phyloP scores from a whole-genome alignment of 1,140 invertebrate species.

The Chironomus striatipennis region DNA sequence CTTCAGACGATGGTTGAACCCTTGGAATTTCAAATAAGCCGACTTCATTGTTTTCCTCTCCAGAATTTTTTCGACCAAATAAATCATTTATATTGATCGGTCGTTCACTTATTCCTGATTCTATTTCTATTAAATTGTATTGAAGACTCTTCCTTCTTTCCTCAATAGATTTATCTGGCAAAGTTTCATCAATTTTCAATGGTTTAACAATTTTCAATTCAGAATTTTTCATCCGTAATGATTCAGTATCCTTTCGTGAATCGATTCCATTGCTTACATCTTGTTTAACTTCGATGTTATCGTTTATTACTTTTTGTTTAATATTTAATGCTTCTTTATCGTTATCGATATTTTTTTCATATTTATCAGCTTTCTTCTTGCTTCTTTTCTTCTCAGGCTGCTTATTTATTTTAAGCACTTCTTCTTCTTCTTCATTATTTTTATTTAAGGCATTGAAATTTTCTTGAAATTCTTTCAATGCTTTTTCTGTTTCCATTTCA shows the following conservation, averaged over 20 bases:
- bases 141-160: not conserved
- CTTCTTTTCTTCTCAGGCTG: not conserved
- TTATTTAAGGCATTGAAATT: not conserved
- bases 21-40: too few relatives aligned
- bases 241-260: too few relatives aligned
- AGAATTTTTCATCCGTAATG: too few relatives aligned
- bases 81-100: constrained; percentile 2
- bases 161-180: not conserved
- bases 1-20: too few relatives aligned
- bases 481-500: not conserved
- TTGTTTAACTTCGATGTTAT: too few relatives aligned
- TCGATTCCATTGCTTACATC: too few relatives aligned
- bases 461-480: constrained; percentile 3
- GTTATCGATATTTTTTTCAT: not conserved
- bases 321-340: not conserved
- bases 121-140: not conserved
- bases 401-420: not conserved
- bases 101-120: not conserved
- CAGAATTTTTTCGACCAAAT: not conserved
- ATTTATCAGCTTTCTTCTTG: not conserved
- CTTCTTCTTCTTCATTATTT: not conserved
- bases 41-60: not conserved
- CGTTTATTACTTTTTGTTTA: too few relatives aligned
- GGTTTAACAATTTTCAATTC: not conserved
- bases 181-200: not conserved